Percentiles rank a stretch among this genome's conserved stretches.
Conservation (phyloP, 2,888 invertebrate genomes). For the Drosophila anomalipes region DNA sequence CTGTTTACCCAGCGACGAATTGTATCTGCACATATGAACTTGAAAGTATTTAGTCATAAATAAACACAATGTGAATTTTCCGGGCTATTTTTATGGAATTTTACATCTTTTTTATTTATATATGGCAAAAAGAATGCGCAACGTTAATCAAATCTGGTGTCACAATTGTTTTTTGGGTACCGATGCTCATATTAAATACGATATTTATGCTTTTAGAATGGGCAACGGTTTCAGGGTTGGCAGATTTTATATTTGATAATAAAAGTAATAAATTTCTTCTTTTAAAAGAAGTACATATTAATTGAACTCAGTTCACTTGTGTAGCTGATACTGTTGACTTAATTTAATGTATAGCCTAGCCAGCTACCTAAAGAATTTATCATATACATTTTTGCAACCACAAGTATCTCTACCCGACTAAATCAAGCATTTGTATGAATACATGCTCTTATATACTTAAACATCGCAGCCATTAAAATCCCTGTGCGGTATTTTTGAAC, state of each 20-base stretch:
- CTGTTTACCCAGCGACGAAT: constrained; percentile 57
- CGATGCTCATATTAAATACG: constrained; percentile 7
- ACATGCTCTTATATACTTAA: neutral
- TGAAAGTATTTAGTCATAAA: constrained; percentile 70
- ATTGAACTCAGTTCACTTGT: neutral
- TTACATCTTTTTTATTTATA: constrained; percentile 25
- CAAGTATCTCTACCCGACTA: neutral
- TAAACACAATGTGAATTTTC: constrained; percentile 45
- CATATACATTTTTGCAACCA: neutral
- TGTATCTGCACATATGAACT: constrained; percentile 40
- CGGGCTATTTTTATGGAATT: constrained; percentile 27
- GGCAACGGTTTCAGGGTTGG: neutral
- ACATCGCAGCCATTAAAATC: constrained; percentile 5
- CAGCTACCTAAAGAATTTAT: neutral
- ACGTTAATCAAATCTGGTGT: constrained; percentile 51
- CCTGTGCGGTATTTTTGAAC: neutral
- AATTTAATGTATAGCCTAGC: neutral
- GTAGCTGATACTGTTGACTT: neutral
- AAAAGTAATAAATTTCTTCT: neutral
- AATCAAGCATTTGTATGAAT: neutral
- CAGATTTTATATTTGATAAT: neutral
- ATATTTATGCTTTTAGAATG: constrained; percentile 6
- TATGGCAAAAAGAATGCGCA: constrained; percentile 16
- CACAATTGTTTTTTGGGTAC: constrained; percentile 43
- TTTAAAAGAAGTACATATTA: neutral